Evolutionary conservation across 2,888 invertebrate genomes (phyloP).

Genomic region (Ectropis crepuscularia): DNA sequence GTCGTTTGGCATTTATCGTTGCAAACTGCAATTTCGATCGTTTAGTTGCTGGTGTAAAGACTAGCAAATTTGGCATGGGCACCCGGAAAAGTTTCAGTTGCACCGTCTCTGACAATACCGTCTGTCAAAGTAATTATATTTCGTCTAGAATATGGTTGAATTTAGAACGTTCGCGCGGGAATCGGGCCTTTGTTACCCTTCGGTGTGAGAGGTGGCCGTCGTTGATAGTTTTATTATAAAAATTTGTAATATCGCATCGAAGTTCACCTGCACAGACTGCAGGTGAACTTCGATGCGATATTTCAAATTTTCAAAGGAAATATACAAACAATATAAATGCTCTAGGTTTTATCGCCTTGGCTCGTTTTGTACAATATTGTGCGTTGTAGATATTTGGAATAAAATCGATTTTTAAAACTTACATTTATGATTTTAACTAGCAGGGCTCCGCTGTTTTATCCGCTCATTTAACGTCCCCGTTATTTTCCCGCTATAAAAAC

Average conservation of each 20-base stretch:
- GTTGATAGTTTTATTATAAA: slow-evolving; percentile 10
- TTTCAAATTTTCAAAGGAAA: not conserved
- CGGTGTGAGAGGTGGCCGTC: slow-evolving; percentile 11
- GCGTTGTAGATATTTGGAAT: too few relatives aligned
- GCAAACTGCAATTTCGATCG: not conserved
- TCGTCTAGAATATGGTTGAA: too few relatives aligned
- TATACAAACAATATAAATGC: too few relatives aligned
- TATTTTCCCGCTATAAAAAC: too few relatives aligned
- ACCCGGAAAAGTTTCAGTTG: slow-evolving; percentile 1
- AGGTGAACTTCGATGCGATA: not conserved
- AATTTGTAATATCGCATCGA: not conserved
- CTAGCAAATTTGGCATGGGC: slow-evolving; percentile 12
- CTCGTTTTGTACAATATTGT: too few relatives aligned
- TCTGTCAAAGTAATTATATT: not conserved
- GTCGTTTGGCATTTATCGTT: not conserved
- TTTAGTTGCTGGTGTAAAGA: slow-evolving; percentile 2
- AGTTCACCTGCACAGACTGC: not conserved
- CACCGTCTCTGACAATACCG: not conserved
- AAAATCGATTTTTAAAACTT: too few relatives aligned
- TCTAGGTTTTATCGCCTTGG: too few relatives aligned
- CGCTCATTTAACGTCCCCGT: too few relatives aligned
- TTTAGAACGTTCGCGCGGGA: not conserved
- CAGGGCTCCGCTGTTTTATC: too few relatives aligned
- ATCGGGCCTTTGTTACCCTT: not conserved
- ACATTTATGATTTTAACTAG: too few relatives aligned